phyloP scores from a whole-genome alignment of 2,113 vertebrate genomes.

The Cryptotis parvus region DNA sequence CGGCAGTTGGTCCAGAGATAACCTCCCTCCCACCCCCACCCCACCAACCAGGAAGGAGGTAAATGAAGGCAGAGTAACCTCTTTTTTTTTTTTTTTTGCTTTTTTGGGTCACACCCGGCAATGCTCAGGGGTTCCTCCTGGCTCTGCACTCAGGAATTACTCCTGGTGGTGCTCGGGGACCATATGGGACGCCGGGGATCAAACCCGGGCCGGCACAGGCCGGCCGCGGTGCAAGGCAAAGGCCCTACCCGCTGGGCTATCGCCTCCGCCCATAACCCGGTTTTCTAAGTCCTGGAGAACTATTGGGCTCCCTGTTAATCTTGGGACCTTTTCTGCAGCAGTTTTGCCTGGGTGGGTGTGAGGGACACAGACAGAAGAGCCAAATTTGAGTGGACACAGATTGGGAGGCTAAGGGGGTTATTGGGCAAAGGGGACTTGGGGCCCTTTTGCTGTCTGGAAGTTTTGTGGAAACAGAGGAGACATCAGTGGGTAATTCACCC shows the following conservation, averaged over 20 bases:
- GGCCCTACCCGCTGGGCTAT: too few species aligned
- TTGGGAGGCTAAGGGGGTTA: neutral
- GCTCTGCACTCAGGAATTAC: too few species aligned
- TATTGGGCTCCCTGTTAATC: neutral
- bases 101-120: too few species aligned
- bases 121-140: too few species aligned
- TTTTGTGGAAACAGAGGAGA: neutral
- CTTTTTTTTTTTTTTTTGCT: too few species aligned
- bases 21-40: too few species aligned
- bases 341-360: neutral
- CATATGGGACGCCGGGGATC: too few species aligned
- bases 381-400: neutral
- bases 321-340: constrained; percentile 1
- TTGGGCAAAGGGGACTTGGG: neutral
- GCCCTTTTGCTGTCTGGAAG: neutral
- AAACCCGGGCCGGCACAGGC: too few species aligned
- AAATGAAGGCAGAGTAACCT: neutral
- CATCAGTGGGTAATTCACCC: neutral
- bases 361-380: neutral
- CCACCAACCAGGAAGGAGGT: neutral
- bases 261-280: too few species aligned
- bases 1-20: neutral
- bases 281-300: neutral
- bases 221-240: too few species aligned
- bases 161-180: too few species aligned